Base-by-base conservation (phyloP, 2,113 vertebrate genomes). In the Quiscalus mexicanus region DNA sequence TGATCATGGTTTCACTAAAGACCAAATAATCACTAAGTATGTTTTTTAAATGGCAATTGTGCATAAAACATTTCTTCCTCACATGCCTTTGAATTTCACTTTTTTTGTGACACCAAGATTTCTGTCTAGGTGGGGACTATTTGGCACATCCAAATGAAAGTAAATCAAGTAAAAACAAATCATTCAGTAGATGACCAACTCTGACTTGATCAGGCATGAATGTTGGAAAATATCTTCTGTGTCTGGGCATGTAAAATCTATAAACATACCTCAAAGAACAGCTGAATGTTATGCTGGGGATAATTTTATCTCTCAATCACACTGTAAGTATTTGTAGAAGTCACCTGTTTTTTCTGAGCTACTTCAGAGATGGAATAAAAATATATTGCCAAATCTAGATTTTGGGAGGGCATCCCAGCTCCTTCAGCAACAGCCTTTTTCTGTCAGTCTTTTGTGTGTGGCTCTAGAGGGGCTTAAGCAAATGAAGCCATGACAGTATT, bases 161-260 rank as follows among this genome's bases (percentile, higher is more conserved):
- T 50, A 92, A 92, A 89, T 84, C 47, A 94, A 95, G 24, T 52
- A 11, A 91, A 94, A 95, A 63, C 27, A 68, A 92, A 82, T 49
- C 64, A 31, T 28, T 79, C 16, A 12, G 74, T 76, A 75, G 65
- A 91, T 59, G 14, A 93, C 25, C 50, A 92, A 65, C n/a, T 63
- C 58, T 87, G 81, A 94, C 77, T 79, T 87, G 74, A 94, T 84
- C 77, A 85, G 60, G 69, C 58, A 56, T 58, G 84, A 91, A 92
- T 87, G 44, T 52, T 91, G 91, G 89, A 95, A 96, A 93, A 53
- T 62, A 84, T 44, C 24, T 79, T 89, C 69, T 68, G 14, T 37
- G 45, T 64, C 58, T 82, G 88, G 81, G 69, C 74, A 71, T 69
- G 23, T 86, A 39, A 86, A 45, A 10, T 80, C 80, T 56, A n/a